These are phyloP conservation scores for Orientallactaga sibirica DNA, from an alignment of 2,797 vertebrate genomes.

Conservation along the genomic window DNA sequence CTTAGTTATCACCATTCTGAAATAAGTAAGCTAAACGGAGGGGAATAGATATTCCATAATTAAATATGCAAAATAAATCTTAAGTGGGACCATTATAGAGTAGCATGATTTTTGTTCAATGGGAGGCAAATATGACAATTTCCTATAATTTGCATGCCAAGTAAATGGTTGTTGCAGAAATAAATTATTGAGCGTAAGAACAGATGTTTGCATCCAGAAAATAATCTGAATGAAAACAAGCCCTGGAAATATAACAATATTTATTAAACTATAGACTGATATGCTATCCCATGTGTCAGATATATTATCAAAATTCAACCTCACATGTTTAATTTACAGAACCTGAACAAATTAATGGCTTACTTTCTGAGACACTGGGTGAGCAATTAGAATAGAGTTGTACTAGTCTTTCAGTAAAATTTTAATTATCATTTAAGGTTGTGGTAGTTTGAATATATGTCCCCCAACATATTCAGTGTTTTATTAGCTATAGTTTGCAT, in stretches of 20 bases:
- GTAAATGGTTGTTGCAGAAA: neutral
- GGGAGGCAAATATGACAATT: neutral
- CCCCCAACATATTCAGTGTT: too few relatives aligned
- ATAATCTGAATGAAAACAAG: neutral
- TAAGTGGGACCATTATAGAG: neutral
- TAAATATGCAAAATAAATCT: neutral
- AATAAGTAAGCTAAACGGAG: neutral
- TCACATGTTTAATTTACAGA: neutral
- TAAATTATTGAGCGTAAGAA: neutral
- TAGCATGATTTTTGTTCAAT: neutral
- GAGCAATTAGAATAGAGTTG: neutral
- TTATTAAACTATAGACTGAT: neutral
- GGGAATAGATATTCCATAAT: neutral
- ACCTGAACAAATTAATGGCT: neutral
- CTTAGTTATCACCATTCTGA: neutral
- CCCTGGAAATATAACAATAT: fast-evolving
- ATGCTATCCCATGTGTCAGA: neutral
- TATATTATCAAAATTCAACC: neutral
- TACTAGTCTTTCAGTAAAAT: neutral
- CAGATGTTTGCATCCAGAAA: neutral
- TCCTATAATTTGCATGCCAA: neutral
- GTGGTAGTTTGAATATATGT: too few relatives aligned
- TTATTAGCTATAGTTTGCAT: too few relatives aligned
- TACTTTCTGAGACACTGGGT: neutral
- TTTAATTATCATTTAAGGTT: neutral